Evolutionary conservation across 2,113 vertebrate species (phyloP).

Genomic region (Myanophis thanlyinensis): DNA sequence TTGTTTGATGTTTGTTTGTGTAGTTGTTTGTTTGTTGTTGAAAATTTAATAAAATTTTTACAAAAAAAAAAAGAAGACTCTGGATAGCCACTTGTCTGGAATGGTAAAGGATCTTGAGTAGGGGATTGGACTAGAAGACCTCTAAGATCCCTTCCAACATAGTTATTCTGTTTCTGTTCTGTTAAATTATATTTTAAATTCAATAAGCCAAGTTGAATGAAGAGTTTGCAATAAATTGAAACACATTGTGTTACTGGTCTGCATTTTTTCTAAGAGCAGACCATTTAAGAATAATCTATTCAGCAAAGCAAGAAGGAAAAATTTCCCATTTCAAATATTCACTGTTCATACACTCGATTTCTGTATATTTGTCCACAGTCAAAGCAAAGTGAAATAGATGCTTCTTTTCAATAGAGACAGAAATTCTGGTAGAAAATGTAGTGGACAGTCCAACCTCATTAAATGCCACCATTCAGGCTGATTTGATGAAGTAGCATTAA

Average conservation of each 20-base stretch:
- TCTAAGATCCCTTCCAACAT: too few relatives aligned
- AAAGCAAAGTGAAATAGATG: constrained; percentile 15
- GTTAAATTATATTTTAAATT: background rate
- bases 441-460: constrained; percentile 29
- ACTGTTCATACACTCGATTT: rapidly evolving
- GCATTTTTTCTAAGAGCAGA: background rate
- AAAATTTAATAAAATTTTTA: too few relatives aligned
- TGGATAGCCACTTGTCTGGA: too few relatives aligned
- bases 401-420: constrained; percentile 35
- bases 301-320: background rate
- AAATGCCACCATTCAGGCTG: constrained; percentile 43
- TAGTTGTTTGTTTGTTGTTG: too few relatives aligned
- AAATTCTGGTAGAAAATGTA: constrained; percentile 38
- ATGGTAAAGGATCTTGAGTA: too few relatives aligned
- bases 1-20: too few relatives aligned
- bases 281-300: background rate
- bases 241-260: background rate
- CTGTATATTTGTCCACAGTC: background rate
- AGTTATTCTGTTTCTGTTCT: background rate
- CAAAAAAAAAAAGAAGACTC: too few relatives aligned
- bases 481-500: constrained; percentile 11
- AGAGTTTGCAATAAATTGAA: background rate
- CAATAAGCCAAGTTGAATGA: background rate
- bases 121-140: too few relatives aligned
- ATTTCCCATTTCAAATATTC: too few relatives aligned